Conservation (phyloP, 2,888 invertebrate species). For the Drosophila fulvimacula region DNA sequence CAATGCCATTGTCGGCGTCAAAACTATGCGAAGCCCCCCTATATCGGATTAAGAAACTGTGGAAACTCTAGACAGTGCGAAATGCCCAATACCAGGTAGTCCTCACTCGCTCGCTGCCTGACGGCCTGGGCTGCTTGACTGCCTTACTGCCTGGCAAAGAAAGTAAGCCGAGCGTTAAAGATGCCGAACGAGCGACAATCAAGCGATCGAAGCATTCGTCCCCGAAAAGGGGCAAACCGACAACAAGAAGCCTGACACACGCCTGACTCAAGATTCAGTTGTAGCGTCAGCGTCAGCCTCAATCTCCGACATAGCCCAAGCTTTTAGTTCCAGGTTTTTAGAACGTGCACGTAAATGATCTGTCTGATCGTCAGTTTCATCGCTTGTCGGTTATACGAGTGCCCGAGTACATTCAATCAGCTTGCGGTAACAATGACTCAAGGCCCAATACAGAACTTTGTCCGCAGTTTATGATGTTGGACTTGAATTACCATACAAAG, state of each 20-base stretch:
- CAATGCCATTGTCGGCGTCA: constrained; percentile 81
- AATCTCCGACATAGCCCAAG: neutral
- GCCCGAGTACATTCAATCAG: constrained; percentile 41
- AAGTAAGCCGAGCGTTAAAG: constrained; percentile 60
- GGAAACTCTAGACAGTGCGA: constrained; percentile 52
- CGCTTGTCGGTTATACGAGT: constrained; percentile 24
- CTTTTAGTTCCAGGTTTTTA: constrained; percentile 9
- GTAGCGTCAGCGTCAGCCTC: neutral
- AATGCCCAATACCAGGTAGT: constrained; percentile 53
- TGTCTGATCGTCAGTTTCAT: constrained; percentile 29
- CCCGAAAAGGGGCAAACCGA: constrained; percentile 31
- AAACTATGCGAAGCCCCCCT: constrained; percentile 44
- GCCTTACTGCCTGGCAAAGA: constrained; percentile 12
- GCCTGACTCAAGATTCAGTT: constrained; percentile 4
- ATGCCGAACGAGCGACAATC: constrained; percentile 29
- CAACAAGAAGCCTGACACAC: constrained; percentile 50
- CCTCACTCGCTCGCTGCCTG: constrained; percentile 4
- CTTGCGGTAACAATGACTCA: constrained; percentile 58
- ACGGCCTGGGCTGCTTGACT: neutral
- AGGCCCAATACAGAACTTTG: constrained; percentile 51
- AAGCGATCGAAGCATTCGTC: constrained; percentile 37
- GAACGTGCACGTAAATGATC: constrained; percentile 49
- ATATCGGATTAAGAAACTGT: constrained; percentile 40
- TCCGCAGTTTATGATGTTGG: constrained; percentile 70
- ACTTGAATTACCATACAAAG: constrained; percentile 62